Percentiles rank a stretch among this genome's conserved stretches.
Evolutionary conservation across 1,140 invertebrate genomes (phyloP).

Genomic region (Papilio aristodemus): DNA sequence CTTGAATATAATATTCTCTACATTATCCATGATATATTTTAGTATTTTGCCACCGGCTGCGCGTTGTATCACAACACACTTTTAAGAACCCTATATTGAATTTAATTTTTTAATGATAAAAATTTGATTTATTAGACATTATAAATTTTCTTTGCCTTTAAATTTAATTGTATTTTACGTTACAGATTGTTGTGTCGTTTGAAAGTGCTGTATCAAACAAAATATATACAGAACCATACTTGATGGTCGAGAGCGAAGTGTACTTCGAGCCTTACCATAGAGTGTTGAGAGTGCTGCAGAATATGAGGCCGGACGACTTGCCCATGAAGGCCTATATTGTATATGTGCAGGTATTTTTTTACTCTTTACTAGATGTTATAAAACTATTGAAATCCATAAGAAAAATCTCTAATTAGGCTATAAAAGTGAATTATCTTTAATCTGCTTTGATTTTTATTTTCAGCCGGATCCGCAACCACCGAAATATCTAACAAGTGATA

Average conservation of each 20-base stretch:
- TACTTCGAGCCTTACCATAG: constrained; percentile 87
- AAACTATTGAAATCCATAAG: too few relatives aligned
- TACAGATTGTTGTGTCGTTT: constrained; percentile 65
- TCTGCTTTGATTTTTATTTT: constrained; percentile 34
- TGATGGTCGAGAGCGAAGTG: constrained; percentile 85
- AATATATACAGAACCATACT: constrained; percentile 51
- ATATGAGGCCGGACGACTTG: constrained; percentile 75
- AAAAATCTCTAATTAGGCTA: too few relatives aligned
- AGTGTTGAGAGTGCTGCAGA: constrained; percentile 83
- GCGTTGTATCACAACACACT: too few relatives aligned
- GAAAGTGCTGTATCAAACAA: constrained; percentile 56
- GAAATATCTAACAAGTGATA: constrained; percentile 55
- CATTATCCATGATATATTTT: too few relatives aligned
- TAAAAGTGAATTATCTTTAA: too few relatives aligned
- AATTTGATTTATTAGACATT: too few relatives aligned
- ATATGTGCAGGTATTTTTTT: constrained; percentile 71
- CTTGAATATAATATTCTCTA: too few relatives aligned
- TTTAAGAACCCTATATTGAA: too few relatives aligned
- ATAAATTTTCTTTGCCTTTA: background rate
- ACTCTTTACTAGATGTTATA: background rate
- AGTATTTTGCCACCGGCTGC: too few relatives aligned
- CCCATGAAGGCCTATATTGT: constrained; percentile 85
- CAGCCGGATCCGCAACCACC: constrained; percentile 58
- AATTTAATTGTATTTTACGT: constrained; percentile 33
- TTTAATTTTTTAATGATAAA: too few relatives aligned